These are phyloP conservation scores for Sceloporus undulatus DNA, from an alignment of 2,113 vertebrate species.

Conservation along the genomic window DNA sequence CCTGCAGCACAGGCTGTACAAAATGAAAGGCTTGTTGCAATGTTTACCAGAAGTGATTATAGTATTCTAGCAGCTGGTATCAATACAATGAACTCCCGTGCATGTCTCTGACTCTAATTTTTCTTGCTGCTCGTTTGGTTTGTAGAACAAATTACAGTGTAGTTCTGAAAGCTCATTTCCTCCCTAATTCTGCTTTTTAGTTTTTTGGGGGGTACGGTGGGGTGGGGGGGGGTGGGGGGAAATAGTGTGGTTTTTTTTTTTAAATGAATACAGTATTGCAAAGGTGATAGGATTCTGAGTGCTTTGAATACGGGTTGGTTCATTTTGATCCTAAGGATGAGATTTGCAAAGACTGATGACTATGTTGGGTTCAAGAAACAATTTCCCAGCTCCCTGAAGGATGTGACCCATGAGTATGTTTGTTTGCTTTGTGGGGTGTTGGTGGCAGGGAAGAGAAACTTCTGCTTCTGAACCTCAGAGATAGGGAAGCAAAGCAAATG, in stretches of 20 bases:
- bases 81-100: background rate
- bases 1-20: constrained; percentile 1
- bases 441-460: background rate
- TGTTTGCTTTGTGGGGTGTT: background rate
- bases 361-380: background rate
- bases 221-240: too few species aligned
- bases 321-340: background rate
- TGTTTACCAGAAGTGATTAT: constrained; percentile 19
- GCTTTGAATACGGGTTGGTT: background rate
- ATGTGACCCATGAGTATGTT: background rate
- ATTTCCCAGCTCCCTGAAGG: background rate
- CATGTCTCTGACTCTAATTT: background rate
- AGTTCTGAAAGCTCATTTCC: background rate
- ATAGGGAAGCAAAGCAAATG: background rate
- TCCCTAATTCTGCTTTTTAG: background rate
- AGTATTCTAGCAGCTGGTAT: constrained; percentile 38
- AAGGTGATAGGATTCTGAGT: background rate
- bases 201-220: background rate
- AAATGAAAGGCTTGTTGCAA: constrained; percentile 40
- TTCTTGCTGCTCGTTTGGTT: background rate
- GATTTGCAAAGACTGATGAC: background rate
- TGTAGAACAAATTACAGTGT: constrained; percentile 2
- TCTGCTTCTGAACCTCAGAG: background rate
- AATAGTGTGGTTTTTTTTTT: background rate
- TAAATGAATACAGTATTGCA: background rate